Evolutionary conservation across 2,888 invertebrate species (phyloP), one percentile per base, ranked within the genome.

Genomic region (Elgonia sp.): DNA sequence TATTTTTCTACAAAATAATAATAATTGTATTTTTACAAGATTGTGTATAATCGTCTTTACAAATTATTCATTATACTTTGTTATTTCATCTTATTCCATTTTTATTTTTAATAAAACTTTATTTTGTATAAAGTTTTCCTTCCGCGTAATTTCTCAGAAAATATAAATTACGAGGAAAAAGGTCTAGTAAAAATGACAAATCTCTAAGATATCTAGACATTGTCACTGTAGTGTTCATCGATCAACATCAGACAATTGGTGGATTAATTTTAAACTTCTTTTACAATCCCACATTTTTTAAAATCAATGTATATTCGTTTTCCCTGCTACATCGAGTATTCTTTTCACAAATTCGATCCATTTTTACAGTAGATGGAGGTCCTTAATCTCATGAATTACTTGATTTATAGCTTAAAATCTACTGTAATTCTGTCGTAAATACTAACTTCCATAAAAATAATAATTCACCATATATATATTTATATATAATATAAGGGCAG

Each of bases 401-500:
- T 18, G 20, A 50, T 20, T 29, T 55, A 80, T 70, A 57, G 40
- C 12, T 39, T 62, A 16, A 39, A 62, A 46, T 50, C 14, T 62
- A 70, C 70, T 39, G 42, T 69, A 70, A 70, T 70, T 70, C 46
- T 67, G 4, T 46, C 62, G 21, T 60, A 80, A 80, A 62, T 60
- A 60, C 37, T 14, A 46, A 46, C 37, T 70, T 40, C 20, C 39
- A 12, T 37, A 63, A 63, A 10, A 18, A 18, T 63, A 40, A 63
- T 40, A 63, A 18, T 37, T 16, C 37, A 53, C 12, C n/a, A 10
- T 53, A 53, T n/a, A n/a, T 16, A 57, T n/a, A n/a, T n/a, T n/a
- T n/a, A n/a, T n/a, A n/a, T n/a, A 57, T 29, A 29, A 29, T 29
- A 3, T 29, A 29, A 29, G 29, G 29, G 29, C 29, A 57, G 20